A percentile compares a stretch with the other conserved stretches of the same genome.
Evolutionary conservation across 2,888 invertebrate genomes (phyloP).

Genomic region (Elysia crispata): DNA sequence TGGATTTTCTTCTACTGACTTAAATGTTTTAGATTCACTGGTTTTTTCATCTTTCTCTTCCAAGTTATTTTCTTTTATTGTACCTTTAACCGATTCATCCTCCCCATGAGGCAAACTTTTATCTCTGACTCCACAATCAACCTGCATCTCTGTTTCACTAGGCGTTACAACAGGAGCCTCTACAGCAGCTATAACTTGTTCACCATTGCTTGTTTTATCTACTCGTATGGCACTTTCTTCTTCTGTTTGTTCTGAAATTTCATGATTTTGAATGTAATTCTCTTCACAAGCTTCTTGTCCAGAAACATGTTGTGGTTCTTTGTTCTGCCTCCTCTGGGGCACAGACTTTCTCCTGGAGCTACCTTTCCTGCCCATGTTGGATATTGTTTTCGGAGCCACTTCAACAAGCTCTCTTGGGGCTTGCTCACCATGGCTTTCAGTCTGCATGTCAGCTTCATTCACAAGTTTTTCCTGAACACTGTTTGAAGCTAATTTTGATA

Average conservation of each 20-base stretch:
- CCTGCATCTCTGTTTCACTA: too few relatives aligned
- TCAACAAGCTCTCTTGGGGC: neutral
- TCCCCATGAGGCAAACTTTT: too few relatives aligned
- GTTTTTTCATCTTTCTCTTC: too few relatives aligned
- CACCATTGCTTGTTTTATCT: too few relatives aligned
- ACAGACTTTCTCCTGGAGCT: slow-evolving; percentile 47
- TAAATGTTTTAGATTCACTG: too few relatives aligned
- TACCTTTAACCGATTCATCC: too few relatives aligned
- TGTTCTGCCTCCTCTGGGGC: slow-evolving; percentile 43
- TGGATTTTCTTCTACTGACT: too few relatives aligned
- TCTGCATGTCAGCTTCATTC: neutral
- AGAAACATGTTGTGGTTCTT: neutral
- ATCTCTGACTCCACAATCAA: too few relatives aligned
- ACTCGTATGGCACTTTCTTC: neutral
- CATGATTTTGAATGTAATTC: neutral
- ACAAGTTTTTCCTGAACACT: neutral
- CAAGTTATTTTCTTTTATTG: too few relatives aligned
- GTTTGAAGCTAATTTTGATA: too few relatives aligned
- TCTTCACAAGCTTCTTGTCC: neutral
- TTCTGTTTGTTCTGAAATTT: neutral
- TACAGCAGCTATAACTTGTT: too few relatives aligned
- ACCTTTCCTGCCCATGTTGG: slow-evolving; percentile 18
- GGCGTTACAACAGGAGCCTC: too few relatives aligned
- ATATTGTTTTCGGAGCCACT: neutral
- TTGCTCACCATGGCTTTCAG: neutral